A percentile compares a stretch with the other conserved stretches of the same genome.
These are phyloP conservation scores for Eupithecia centaureata DNA, from an alignment of 2,888 invertebrate genomes.

Conservation along the genomic window DNA sequence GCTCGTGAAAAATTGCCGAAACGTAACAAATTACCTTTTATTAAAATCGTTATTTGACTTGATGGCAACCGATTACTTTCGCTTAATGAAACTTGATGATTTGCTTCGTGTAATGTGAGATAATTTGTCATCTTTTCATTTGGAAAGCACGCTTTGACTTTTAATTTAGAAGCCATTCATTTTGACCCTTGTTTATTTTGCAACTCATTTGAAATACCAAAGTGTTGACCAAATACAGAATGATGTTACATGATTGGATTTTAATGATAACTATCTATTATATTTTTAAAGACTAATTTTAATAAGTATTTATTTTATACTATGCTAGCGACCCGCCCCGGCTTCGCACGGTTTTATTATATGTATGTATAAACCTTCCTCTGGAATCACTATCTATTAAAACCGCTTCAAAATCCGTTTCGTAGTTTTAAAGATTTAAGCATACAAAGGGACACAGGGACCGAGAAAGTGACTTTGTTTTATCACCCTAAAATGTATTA, in stretches of 20 bases:
- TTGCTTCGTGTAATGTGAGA: constrained; percentile 1
- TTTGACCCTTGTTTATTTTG: neutral
- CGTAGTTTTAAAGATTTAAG: no score
- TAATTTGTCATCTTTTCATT: constrained; percentile 6
- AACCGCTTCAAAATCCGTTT: no score
- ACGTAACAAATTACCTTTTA: constrained; percentile 39
- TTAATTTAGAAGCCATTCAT: neutral
- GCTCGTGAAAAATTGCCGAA: constrained; percentile 39
- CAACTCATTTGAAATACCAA: neutral
- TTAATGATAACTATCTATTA: neutral
- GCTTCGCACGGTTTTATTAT: no score
- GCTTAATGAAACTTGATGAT: constrained; percentile 10
- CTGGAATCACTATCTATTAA: no score
- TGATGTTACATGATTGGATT: neutral
- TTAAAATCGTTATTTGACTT: constrained; percentile 36
- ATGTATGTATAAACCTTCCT: no score
- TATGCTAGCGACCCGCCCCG: no score
- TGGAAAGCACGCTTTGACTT: neutral
- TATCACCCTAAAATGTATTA: no score
- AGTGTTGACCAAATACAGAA: neutral
- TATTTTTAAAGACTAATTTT: no score
- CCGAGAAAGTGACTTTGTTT: no score
- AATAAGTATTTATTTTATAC: no score
- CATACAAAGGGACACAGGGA: no score
- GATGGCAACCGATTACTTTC: constrained; percentile 28